Evolutionary conservation across 2,113 vertebrate genomes (phyloP).

Genomic region (Malaclemys terrapin): DNA sequence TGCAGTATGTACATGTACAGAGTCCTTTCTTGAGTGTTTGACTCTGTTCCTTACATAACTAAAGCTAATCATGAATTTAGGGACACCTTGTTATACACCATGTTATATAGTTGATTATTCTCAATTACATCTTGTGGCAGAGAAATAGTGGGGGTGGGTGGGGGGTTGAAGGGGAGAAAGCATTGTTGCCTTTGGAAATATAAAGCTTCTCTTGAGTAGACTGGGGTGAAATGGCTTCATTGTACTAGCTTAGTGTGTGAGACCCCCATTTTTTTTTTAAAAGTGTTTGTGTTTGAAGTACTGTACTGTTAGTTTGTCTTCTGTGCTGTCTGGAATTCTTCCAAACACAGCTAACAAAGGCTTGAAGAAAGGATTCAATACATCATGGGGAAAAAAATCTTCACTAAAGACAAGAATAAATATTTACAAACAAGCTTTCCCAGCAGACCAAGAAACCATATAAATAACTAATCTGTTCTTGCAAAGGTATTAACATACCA

Average conservation of each 20-base stretch:
- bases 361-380: slow-evolving; percentile 61
- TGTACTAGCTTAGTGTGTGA: not conserved
- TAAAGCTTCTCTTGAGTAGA: not conserved
- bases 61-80: not conserved
- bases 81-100: not conserved
- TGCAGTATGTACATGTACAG: not conserved
- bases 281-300: slow-evolving; percentile 9
- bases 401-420: slow-evolving; percentile 42
- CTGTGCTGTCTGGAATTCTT: slow-evolving; percentile 67
- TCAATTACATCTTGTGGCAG: slow-evolving; percentile 6
- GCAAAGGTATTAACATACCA: slow-evolving; percentile 34
- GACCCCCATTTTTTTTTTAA: slow-evolving; percentile 28
- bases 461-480: slow-evolving; percentile 54
- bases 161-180: not conserved
- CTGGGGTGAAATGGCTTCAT: not conserved
- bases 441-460: slow-evolving; percentile 21
- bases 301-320: slow-evolving; percentile 68
- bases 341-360: slow-evolving; percentile 69
- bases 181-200: not conserved
- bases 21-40: slow-evolving; percentile 1
- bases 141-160: not conserved
- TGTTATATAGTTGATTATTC: accelerated
- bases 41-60: not conserved
- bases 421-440: slow-evolving; percentile 67
- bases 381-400: slow-evolving; percentile 17